Base-by-base conservation (phyloP, 2,113 vertebrate genomes). In the Hipposideros armiger region DNA sequence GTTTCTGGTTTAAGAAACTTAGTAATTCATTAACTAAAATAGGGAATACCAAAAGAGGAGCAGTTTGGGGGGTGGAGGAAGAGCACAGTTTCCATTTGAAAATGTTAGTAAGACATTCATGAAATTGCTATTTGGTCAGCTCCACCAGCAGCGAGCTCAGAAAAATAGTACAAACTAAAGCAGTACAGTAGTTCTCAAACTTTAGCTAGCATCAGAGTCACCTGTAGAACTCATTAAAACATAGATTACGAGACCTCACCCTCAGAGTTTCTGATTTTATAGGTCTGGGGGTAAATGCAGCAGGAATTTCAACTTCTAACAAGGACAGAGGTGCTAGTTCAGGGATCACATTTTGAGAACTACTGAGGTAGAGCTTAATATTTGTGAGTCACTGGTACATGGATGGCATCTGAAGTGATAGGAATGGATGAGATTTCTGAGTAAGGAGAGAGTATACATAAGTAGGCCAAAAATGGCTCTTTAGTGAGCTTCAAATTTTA, bases 1-100 rank as follows among this genome's bases (percentile, higher is more conserved):
- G 66, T 77, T 86, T 89, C 42, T 90, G 82, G 13, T 32, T 67
- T 90, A 70, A 94, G 80, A 92, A 93, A 94, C 19, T 70, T 47
- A 92, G 76, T 80, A 2, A 78, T 36, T 14, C 13, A 32, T 45
- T 76, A 26, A 62, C 28, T 96, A 20, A 95, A 80, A 87, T 84
- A 69, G 30, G 42, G 20, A 54, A 64, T 87, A 64, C 7, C 15
- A 22, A 24, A 80, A 40, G 4, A 45, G 19, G 50, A 72, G 5
- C 9, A 80, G 2, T 10, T 66, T 83, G 7, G 17, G 17, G 52
- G 30, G 17, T 82, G 36, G 26, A 72, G 47, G 4, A 87, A 87
- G 54, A 66, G 32, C 32, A 11, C 36, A 2, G 47, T 77, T 87
- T 81, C 47, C 20, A 77, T 62, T n/a, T 54, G n/a, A 5, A 47